Base-by-base conservation (phyloP, 2,113 vertebrate species). In the Peromyscus maniculatus region DNA sequence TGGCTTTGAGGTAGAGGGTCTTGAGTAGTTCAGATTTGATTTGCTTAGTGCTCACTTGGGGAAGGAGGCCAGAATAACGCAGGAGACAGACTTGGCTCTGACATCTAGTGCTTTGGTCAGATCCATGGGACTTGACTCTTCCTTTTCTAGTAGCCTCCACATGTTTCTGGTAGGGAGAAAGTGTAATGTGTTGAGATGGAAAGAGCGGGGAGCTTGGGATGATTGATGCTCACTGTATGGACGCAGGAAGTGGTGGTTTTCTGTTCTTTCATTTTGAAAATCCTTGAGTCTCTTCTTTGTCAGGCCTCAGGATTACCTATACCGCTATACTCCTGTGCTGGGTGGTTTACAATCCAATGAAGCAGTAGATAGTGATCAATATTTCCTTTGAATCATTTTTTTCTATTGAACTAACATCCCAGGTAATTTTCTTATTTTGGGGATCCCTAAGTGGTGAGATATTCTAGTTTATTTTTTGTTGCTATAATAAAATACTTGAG, bases 371-470 rank as follows among this genome's bases (percentile, higher is more conserved):
- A 57, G 28, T 64, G 64, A 10, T 33, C 52, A 39, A 49, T 84
- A 91, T 49, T 67, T 28, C 17, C n/a, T 83, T 57, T 91, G 46
- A n/a, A 83, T 93, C 11, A n/a, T 91, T 78, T 71, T 39, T 59
- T 59, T 49, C 19, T 62, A 17, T 43, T 83, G n/a, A 36, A 31
- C n/a, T 89, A 43, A 52, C 3, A 6, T 24, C 39, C 2, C n/a
- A 39, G 46, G 39, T 57, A 79, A 28, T 84, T 88, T 52, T 80
- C 77, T 95, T 59, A 83, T 71, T 77, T 93, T 75, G 75, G 43
- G 52, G 62, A 19, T 88, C n/a, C 91, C 24, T 39, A 49, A 49
- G 39, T 66, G n/a, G n/a, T 83, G 19, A 91, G 21, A 49, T 15
- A 1, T 26, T 4, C 2, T 33, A 26, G 17, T 64, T 28, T 33